Conservation (phyloP, 2,888 invertebrate genomes). For the Prosopocoilus inquinatus region DNA sequence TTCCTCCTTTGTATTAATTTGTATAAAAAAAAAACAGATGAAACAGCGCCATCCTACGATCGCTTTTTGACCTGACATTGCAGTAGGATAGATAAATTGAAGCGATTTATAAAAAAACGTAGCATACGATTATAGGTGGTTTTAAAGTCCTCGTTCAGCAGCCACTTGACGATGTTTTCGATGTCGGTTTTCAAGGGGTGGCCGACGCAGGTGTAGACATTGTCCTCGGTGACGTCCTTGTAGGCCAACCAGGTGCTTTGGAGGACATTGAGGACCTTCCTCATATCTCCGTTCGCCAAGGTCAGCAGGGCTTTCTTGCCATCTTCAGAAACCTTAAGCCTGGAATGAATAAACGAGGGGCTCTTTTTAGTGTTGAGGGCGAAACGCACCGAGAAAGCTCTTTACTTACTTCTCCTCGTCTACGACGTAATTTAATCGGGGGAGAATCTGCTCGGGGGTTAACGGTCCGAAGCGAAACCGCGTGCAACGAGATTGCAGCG, state of each 20-base stretch:
- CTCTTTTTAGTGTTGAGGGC: too few relatives aligned
- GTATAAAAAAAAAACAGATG: too few relatives aligned
- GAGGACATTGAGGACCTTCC: conserved; percentile 92
- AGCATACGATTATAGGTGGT: conserved; percentile 76
- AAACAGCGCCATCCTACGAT: not conserved
- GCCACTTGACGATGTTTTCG: conserved; percentile 81
- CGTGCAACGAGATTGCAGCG: conserved; percentile 96
- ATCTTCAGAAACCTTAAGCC: conserved; percentile 81
- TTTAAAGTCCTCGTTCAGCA: conserved; percentile 75
- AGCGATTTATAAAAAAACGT: not conserved
- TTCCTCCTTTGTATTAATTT: too few relatives aligned
- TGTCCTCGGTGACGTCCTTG: conserved; percentile 82
- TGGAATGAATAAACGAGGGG: conserved; percentile 45
- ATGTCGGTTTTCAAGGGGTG: conserved; percentile 92
- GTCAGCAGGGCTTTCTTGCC: conserved; percentile 87
- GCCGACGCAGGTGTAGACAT: conserved; percentile 94
- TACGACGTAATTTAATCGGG: conserved; percentile 82
- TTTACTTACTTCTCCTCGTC: conserved; percentile 73
- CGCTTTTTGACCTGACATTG: too few relatives aligned
- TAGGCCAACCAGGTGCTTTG: conserved; percentile 96
- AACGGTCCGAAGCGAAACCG: conserved; percentile 94
- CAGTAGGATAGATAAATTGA: too few relatives aligned
- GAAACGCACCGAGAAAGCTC: not conserved
- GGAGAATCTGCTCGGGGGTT: conserved; percentile 80
- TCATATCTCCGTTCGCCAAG: conserved; percentile 95